Conservation (phyloP, 2,888 invertebrate species). For the Mylabris sibirica region DNA sequence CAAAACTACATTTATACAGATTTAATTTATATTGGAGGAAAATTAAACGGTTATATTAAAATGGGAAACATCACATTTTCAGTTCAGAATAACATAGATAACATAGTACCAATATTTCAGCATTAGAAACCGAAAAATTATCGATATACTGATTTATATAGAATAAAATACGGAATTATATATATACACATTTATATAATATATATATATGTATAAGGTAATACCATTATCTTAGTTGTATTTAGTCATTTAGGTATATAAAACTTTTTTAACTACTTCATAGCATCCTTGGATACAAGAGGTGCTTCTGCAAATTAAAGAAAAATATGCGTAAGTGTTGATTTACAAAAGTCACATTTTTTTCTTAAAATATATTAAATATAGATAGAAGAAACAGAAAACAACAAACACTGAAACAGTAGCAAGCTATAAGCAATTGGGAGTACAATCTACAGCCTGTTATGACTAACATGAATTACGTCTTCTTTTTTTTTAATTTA, state of each 20-base stretch:
- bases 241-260: constrained; percentile 6
- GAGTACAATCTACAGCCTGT: constrained; percentile 33
- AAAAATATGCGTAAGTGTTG: constrained; percentile 43
- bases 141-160: constrained; percentile 4
- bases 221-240: constrained; percentile 11
- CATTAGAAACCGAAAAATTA: constrained; percentile 8
- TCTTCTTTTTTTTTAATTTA: constrained; percentile 11
- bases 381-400: constrained; percentile 16
- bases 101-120: constrained; percentile 14
- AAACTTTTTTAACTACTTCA: constrained; percentile 40
- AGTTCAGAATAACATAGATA: constrained; percentile 13
- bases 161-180: not conserved
- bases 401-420: constrained; percentile 37
- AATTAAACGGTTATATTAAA: not conserved
- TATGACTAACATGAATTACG: constrained; percentile 33
- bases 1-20: constrained; percentile 42
- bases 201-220: not conserved
- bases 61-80: constrained; percentile 14
- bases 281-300: constrained; percentile 55
- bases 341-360: constrained; percentile 12
- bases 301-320: constrained; percentile 57
- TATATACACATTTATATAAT: not conserved
- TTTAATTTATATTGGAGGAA: constrained; percentile 3
- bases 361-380: constrained; percentile 14
- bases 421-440: constrained; percentile 39